phyloP scores from a whole-genome alignment of 2,888 invertebrate species.

The Beris chalybata region DNA sequence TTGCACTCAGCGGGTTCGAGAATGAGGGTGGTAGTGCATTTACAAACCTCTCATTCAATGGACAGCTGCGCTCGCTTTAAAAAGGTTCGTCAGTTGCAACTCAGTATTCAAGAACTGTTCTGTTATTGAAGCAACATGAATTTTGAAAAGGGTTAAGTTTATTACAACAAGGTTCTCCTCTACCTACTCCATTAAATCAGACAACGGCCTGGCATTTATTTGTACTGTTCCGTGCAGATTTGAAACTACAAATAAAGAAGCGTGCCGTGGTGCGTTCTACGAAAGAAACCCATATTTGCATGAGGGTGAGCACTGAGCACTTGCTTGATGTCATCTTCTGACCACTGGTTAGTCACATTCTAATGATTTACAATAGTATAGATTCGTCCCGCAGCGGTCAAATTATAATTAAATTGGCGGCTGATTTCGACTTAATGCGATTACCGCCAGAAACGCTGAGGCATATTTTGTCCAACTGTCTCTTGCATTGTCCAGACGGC shows the following conservation, averaged over 20 bases:
- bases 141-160: too few species aligned
- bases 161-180: too few species aligned
- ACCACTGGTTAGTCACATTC: not conserved
- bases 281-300: not conserved
- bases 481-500: slow-evolving; percentile 3
- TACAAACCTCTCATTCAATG: too few species aligned
- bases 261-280: not conserved
- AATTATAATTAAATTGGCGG: slow-evolving; percentile 29
- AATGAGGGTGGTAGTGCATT: too few species aligned
- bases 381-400: slow-evolving; percentile 26
- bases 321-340: slow-evolving; percentile 10
- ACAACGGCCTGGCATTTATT: too few species aligned
- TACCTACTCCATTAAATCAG: too few species aligned
- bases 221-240: too few species aligned
- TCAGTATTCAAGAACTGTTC: too few species aligned
- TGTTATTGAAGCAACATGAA: too few species aligned
- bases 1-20: too few species aligned
- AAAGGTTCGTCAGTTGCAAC: too few species aligned
- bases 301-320: not conserved
- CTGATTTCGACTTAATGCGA: slow-evolving; percentile 27
- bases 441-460: slow-evolving; percentile 11
- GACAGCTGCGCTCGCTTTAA: too few species aligned
- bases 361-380: not conserved
- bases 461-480: slow-evolving; percentile 28
- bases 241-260: slow-evolving; percentile 1